These are phyloP conservation scores for Sceloporus undulatus DNA, from an alignment of 2,113 vertebrate species.

Conservation along the genomic window DNA sequence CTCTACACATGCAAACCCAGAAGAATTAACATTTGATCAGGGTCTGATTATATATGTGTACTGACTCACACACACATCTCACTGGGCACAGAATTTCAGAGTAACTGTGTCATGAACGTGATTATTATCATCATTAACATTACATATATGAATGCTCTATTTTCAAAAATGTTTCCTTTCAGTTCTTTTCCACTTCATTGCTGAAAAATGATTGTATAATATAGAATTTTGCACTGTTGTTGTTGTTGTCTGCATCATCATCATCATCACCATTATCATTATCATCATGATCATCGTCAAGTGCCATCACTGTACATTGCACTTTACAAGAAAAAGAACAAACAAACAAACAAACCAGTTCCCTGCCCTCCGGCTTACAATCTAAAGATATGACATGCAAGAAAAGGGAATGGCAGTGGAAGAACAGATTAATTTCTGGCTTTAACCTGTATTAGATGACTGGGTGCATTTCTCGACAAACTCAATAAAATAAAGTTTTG, in stretches of 20 bases:
- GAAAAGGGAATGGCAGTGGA: too few species aligned
- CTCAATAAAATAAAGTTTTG: not conserved
- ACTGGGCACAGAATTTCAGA: not conserved
- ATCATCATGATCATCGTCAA: too few species aligned
- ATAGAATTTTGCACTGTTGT: not conserved
- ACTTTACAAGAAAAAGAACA: too few species aligned
- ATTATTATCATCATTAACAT: not conserved
- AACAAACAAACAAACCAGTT: too few species aligned
- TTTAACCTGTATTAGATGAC: not conserved
- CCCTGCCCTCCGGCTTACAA: too few species aligned
- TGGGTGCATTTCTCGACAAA: slow-evolving; percentile 42
- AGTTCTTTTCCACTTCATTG: not conserved
- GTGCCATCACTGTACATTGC: too few species aligned
- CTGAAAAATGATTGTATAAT: slow-evolving; percentile 1
- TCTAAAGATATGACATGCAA: too few species aligned
- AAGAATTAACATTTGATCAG: not conserved
- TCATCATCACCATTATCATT: too few species aligned
- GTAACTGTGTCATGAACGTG: not conserved
- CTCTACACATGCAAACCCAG: not conserved
- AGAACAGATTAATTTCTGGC: not conserved
- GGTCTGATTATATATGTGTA: not conserved
- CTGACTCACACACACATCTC: not conserved
- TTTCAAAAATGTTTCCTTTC: not conserved
- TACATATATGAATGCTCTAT: not conserved
- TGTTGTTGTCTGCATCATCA: too few species aligned